phyloP scores from a whole-genome alignment of 1,140 invertebrate species.

The Philaenus spumarius region DNA sequence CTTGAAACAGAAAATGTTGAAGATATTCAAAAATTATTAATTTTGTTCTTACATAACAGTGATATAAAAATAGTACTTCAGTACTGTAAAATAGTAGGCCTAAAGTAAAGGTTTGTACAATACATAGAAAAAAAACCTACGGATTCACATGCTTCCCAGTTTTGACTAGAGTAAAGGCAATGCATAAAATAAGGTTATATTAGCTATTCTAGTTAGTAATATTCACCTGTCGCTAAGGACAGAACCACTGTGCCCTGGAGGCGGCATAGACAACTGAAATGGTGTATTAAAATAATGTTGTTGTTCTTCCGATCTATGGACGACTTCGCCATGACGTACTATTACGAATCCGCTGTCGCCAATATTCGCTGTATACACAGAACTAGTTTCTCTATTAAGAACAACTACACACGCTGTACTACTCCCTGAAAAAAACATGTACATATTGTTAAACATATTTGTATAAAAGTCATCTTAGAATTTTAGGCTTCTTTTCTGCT shows the following conservation, averaged over 20 bases:
- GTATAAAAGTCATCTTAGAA: too few species aligned
- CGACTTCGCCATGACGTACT: slow-evolving; percentile 74
- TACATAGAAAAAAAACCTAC: too few species aligned
- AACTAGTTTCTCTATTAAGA: slow-evolving; percentile 79
- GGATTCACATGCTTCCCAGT: too few species aligned
- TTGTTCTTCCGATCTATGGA: slow-evolving; percentile 91
- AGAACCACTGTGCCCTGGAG: slow-evolving; percentile 74
- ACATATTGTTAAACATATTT: too few species aligned
- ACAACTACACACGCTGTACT: slow-evolving; percentile 96
- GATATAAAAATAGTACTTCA: too few species aligned
- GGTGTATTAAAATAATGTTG: slow-evolving; percentile 99
- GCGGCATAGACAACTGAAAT: slow-evolving; percentile 90
- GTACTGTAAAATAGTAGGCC: neutral
- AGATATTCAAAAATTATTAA: too few species aligned
- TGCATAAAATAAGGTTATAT: too few species aligned
- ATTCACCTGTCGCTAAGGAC: slow-evolving; percentile 84
- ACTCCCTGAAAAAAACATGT: slow-evolving; percentile 64
- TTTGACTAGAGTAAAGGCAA: too few species aligned
- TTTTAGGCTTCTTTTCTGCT: too few species aligned
- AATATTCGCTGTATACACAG: slow-evolving; percentile 92
- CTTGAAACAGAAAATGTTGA: too few species aligned
- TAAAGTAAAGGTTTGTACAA: neutral
- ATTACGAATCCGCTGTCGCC: slow-evolving; percentile 98
- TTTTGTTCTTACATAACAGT: too few species aligned
- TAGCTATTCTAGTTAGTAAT: too few species aligned